These are phyloP conservation scores for Xenus cinereus DNA, from an alignment of 2,113 vertebrate genomes.

Conservation along the genomic window DNA sequence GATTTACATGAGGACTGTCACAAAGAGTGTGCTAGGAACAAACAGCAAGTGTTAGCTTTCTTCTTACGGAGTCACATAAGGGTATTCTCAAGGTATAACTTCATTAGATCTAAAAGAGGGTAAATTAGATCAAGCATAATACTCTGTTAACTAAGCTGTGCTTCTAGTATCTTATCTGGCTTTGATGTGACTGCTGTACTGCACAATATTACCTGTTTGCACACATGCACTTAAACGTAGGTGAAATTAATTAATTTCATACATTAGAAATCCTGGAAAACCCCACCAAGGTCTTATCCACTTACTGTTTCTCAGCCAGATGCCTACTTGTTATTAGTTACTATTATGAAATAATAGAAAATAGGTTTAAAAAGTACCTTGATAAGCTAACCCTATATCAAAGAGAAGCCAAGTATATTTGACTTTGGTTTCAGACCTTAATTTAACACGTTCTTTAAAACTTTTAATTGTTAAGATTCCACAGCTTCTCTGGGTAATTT, in stretches of 20 bases:
- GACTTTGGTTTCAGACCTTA: neutral
- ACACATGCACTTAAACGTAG: neutral
- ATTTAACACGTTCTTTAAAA: neutral
- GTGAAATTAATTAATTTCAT: neutral
- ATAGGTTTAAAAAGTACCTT: neutral
- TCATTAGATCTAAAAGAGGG: neutral
- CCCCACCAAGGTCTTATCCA: neutral
- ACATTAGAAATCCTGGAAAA: neutral
- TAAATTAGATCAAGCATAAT: neutral
- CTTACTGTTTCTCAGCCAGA: neutral
- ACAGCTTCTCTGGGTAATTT: neutral
- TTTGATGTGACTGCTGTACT: neutral
- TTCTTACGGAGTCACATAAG: neutral
- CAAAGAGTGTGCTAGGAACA: neutral
- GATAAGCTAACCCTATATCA: neutral
- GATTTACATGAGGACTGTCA: neutral
- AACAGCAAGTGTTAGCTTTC: neutral
- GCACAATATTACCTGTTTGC: neutral
- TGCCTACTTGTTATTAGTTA: neutral
- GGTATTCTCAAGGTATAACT: neutral
- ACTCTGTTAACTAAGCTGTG: neutral
- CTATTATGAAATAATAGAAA: neutral
- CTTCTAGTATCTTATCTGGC: neutral
- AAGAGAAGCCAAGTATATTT: neutral
- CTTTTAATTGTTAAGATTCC: neutral